Evolutionary conservation across 2,113 vertebrate species (phyloP), one percentile per base, ranked within the genome.

Genomic region (Aphyosemion australe): DNA sequence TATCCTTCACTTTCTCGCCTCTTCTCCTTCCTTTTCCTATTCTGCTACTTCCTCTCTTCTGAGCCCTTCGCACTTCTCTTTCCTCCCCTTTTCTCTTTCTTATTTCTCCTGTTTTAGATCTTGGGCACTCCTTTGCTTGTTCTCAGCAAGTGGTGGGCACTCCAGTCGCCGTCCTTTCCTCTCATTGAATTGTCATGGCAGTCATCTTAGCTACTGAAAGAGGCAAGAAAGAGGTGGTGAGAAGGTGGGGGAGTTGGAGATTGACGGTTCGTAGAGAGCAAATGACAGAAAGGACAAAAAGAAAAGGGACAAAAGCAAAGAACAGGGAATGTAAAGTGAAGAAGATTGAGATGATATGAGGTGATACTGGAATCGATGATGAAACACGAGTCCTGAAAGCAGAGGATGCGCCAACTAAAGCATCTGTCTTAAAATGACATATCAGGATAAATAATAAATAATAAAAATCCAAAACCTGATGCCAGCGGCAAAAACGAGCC

Each of bases 101-200:
- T 37, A 37, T 37, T 37, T 26, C 26, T 26, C 26, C 26, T 45
- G 69, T 53, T 65, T 43, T 74, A 55, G 67, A 46, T 73, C 54
- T 75, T 69, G 46, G 64, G 57, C 51, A 19, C 79, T 65, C 72
- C 56, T 61, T 61, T 42, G 34, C 15, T 75, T 39, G 43, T 61
- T 69, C 58, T 53, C 54, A 58, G 65, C 53, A 53, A 52, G 59
- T 75, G 58, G 63, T 31, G 56, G 75, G 76, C 31, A 75, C 81
- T 88, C 83, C 74, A 81, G 79, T 82, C 74, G 55, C 74, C 56
- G 69, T 86, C 80, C 75, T 79, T 68, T 85, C 76, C 76, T 78
- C 80, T 89, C 56, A 90, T 70, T 83, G 80, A 81, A 78, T 85
- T 82, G 83, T 84, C 82, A 84, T 74, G 76, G 79, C 84, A 84